Base-by-base conservation (phyloP, 1,140 invertebrate species). In the Drosophila azteca region DNA sequence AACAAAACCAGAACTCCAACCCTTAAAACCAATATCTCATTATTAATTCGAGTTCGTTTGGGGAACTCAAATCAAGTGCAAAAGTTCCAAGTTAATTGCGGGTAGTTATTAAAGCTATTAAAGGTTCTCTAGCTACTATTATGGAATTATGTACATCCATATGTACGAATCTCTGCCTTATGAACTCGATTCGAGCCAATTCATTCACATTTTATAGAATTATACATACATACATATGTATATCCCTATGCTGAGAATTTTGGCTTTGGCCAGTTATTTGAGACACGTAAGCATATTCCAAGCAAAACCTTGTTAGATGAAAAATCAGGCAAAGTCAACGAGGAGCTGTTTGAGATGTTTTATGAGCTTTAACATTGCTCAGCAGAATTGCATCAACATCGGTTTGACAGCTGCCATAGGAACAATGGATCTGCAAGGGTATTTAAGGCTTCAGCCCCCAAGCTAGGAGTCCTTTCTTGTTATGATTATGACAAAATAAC, bases 401-500 rank as follows among this genome's bases (percentile, higher is more conserved):
- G 35, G 2, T 9, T 4, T 13, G 35, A 39, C 35, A 39, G 35
- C 11, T 39, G 35, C 35, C 35, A 13, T 39, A 5, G 35, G 11
- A 39, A 39, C 35, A 39, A 39, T 13, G 35, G 11, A 39, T 39
- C 35, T 39, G 11, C 13, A 52, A 9, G 39, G 26, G 29, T 39
- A 41, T 35, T 44, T 45, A 39, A 35, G 31, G 20, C 45, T 11
- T 20, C 17, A 29, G 31, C 45, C 60, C 63, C 66, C 64, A 45
- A 74, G 78, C 65, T 59, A 70, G 11, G 35, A 39, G 3, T 39
- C 35, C 35, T 39, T 13, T 39, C 35, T 70, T 79, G 83, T 70
- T 55, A 78, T 58, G 61, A 72, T 77, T 79, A 64, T 78, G 64
- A 59, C 53, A 71, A 68, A 76, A 68, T 76, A 61, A 76, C 63